A percentile compares a stretch with the other conserved stretches of the same genome.
Conservation (phyloP, 2,797 vertebrate species). For the Onychomys torridus region DNA sequence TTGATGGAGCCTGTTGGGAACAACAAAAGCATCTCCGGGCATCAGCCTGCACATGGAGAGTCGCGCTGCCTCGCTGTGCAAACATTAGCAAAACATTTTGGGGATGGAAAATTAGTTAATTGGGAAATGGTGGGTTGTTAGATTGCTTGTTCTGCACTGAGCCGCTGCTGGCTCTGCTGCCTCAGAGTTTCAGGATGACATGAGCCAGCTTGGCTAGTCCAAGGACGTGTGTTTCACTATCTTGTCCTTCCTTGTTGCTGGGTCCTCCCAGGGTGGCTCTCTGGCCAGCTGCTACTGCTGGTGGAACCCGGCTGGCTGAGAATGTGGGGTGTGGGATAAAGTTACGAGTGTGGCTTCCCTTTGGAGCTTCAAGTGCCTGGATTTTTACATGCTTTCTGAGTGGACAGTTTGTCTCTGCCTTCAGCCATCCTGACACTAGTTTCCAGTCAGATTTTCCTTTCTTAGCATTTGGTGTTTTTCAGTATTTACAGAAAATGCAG, state of each 20-base stretch:
- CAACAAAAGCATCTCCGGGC: rapidly evolving
- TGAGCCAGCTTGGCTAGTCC: rapidly evolving
- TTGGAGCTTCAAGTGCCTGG: neutral
- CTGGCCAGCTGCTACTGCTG: neutral
- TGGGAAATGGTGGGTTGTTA: slow-evolving; percentile 50
- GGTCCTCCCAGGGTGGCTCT: neutral
- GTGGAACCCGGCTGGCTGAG: neutral
- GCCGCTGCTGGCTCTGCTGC: neutral
- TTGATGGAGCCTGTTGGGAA: neutral
- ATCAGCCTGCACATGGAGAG: rapidly evolving
- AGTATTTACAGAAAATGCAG: neutral
- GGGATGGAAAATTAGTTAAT: slow-evolving; percentile 19
- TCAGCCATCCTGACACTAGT: neutral
- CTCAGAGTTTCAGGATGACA: neutral
- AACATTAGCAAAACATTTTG: neutral
- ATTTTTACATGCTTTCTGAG: neutral
- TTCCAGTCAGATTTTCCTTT: neutral
- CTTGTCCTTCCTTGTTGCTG: rapidly evolving
- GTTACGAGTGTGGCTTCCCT: neutral
- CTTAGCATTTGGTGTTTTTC: neutral
- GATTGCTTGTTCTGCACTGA: neutral
- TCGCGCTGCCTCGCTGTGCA: neutral
- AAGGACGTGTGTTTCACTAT: neutral
- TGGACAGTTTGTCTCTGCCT: neutral
- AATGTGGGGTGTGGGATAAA: neutral